phyloP scores from a whole-genome alignment of 1,140 invertebrate genomes.

The Batillaria attramentaria region DNA sequence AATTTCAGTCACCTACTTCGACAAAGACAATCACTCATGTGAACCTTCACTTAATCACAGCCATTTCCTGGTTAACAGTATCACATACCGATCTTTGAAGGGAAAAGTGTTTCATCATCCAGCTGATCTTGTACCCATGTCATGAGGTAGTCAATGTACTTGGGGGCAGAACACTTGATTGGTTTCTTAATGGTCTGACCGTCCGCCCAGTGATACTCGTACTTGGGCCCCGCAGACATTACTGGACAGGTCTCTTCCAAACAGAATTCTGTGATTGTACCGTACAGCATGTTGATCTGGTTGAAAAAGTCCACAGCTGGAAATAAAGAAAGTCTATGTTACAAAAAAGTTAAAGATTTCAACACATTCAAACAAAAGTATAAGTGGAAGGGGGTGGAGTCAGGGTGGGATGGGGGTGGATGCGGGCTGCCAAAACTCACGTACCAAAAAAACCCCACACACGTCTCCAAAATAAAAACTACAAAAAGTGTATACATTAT shows the following conservation, averaged over 20 bases:
- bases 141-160: slow-evolving; percentile 99
- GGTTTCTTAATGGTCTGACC: slow-evolving; percentile 98
- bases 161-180: slow-evolving; percentile 99
- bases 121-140: slow-evolving; percentile 99
- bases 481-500: too few species aligned
- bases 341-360: too few species aligned
- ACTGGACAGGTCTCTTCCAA: slow-evolving; percentile 98
- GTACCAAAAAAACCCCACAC: too few species aligned
- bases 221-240: slow-evolving; percentile 96
- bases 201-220: slow-evolving; percentile 99
- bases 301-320: slow-evolving; percentile 99
- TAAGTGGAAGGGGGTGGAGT: too few species aligned
- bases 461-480: too few species aligned
- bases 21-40: too few species aligned
- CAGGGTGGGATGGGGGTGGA: too few species aligned
- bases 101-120: slow-evolving; percentile 98
- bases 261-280: slow-evolving; percentile 99
- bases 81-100: slow-evolving; percentile 94
- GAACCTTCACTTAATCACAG: too few species aligned
- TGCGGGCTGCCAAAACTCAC: too few species aligned
- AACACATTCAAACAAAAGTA: too few species aligned
- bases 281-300: slow-evolving; percentile 99
- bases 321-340: too few species aligned
- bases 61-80: background rate
- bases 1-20: too few species aligned